A percentile compares a stretch with the other conserved stretches of the same genome.
These are phyloP conservation scores for Catocala sponsa DNA, from an alignment of 2,888 invertebrate species.

Conservation along the genomic window DNA sequence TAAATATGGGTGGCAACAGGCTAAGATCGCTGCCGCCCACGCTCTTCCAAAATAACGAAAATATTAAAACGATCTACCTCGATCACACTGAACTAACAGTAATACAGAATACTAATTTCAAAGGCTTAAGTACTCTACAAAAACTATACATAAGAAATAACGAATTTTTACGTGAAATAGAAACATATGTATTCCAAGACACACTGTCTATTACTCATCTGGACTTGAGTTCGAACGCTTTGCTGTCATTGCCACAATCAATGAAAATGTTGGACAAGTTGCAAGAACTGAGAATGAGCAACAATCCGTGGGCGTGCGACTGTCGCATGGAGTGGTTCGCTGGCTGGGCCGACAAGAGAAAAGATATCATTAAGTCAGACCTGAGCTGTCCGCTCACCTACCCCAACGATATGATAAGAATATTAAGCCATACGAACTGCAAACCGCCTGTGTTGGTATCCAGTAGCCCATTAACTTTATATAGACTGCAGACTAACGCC, in stretches of 20 bases:
- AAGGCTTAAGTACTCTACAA: slow-evolving; percentile 89
- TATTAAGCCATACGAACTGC: slow-evolving; percentile 91
- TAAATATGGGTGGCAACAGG: slow-evolving; percentile 89
- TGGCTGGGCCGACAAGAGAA: slow-evolving; percentile 83
- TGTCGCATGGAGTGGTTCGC: slow-evolving; percentile 94
- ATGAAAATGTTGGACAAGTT: slow-evolving; percentile 90
- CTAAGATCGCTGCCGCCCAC: slow-evolving; percentile 88
- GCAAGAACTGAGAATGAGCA: slow-evolving; percentile 89
- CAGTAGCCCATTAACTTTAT: slow-evolving; percentile 89
- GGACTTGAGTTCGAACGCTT: slow-evolving; percentile 91
- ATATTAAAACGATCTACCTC: slow-evolving; percentile 88
- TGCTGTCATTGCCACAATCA: slow-evolving; percentile 91
- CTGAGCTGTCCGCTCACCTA: slow-evolving; percentile 90
- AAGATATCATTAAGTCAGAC: slow-evolving; percentile 86
- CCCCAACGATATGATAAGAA: slow-evolving; percentile 91
- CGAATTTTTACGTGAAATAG: slow-evolving; percentile 88
- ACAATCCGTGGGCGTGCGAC: slow-evolving; percentile 95
- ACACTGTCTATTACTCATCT: slow-evolving; percentile 89
- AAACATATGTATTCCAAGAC: slow-evolving; percentile 89
- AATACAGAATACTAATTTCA: slow-evolving; percentile 90
- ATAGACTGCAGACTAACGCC: slow-evolving; percentile 90
- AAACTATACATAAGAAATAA: slow-evolving; percentile 90
- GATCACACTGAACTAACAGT: slow-evolving; percentile 90
- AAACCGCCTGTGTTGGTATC: slow-evolving; percentile 89
- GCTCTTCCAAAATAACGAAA: slow-evolving; percentile 89